Percentiles rank a stretch among this genome's conserved stretches.
Conservation (phyloP, 1,140 invertebrate species). For the Andricus grossulariae region DNA sequence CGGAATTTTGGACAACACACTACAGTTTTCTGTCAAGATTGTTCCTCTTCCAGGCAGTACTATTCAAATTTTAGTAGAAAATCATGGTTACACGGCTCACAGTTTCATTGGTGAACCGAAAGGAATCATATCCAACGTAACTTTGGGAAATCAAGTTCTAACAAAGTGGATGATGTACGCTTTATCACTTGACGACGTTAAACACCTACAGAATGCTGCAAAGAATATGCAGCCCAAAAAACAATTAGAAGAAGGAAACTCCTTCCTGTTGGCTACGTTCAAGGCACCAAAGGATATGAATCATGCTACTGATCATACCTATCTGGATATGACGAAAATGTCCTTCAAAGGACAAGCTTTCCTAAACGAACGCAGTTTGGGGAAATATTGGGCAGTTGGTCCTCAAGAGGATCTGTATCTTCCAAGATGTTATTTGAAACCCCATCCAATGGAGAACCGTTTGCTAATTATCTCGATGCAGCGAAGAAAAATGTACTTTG, state of each 20-base stretch:
- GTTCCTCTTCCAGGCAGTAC: slow-evolving; percentile 40
- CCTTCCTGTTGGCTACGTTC: slow-evolving; percentile 42
- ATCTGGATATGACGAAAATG: slow-evolving; percentile 42
- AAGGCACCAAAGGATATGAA: slow-evolving; percentile 32
- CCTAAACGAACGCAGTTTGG: slow-evolving; percentile 43
- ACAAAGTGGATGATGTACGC: slow-evolving; percentile 50
- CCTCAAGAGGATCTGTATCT: slow-evolving; percentile 46
- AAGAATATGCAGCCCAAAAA: slow-evolving; percentile 32
- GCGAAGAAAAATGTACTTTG: not conserved
- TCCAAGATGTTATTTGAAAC: slow-evolving; percentile 49
- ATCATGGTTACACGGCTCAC: slow-evolving; percentile 41
- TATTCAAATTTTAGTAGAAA: slow-evolving; percentile 53
- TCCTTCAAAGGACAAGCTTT: slow-evolving; percentile 47
- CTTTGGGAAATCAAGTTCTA: slow-evolving; percentile 40
- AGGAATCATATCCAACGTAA: slow-evolving; percentile 45
- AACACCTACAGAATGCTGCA: slow-evolving; percentile 31
- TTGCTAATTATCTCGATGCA: slow-evolving; percentile 48
- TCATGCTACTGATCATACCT: slow-evolving; percentile 34
- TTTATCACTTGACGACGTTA: slow-evolving; percentile 41
- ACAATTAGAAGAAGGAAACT: not conserved
- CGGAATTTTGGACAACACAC: slow-evolving; percentile 50
- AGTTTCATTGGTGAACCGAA: slow-evolving; percentile 39
- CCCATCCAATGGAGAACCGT: slow-evolving; percentile 43
- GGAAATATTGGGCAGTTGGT: slow-evolving; percentile 46
- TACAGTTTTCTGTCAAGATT: slow-evolving; percentile 30